Conservation (phyloP, 2,797 vertebrate species). For the Paramormyrops hopkinsi region DNA sequence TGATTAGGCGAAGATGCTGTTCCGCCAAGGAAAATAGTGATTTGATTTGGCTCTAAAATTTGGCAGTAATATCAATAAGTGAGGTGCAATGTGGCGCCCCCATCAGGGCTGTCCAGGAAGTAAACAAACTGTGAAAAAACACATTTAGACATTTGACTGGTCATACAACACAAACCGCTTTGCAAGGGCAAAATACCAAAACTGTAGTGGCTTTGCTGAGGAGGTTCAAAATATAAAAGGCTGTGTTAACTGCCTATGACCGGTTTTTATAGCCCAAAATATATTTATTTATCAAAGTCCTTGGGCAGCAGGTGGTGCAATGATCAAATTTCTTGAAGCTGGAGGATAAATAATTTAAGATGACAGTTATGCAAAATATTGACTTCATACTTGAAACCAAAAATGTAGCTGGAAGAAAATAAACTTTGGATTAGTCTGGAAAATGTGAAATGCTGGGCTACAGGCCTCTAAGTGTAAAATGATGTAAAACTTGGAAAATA, state of each 20-base stretch:
- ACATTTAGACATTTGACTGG: background rate
- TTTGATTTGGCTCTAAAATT: background rate
- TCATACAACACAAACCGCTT: background rate
- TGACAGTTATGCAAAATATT: background rate
- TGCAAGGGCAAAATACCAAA: background rate
- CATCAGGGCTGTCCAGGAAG: background rate
- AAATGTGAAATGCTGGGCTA: background rate
- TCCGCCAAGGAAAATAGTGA: background rate
- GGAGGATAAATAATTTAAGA: constrained; percentile 1
- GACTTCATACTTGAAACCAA: background rate
- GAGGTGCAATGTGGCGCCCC: background rate
- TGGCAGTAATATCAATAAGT: background rate
- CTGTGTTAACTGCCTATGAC: background rate
- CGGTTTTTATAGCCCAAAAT: background rate
- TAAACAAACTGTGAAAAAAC: background rate
- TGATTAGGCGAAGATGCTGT: background rate
- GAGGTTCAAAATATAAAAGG: background rate
- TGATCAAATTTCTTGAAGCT: background rate
- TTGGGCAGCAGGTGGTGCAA: background rate
- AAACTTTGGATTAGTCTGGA: background rate
- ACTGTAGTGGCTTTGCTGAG: background rate
- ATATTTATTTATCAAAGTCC: background rate
- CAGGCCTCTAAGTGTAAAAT: background rate
- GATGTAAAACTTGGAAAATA: constrained; percentile 1
- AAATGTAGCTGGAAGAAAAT: background rate